Conservation (phyloP, 2,797 vertebrate species). For the Coregonus sp. region DNA sequence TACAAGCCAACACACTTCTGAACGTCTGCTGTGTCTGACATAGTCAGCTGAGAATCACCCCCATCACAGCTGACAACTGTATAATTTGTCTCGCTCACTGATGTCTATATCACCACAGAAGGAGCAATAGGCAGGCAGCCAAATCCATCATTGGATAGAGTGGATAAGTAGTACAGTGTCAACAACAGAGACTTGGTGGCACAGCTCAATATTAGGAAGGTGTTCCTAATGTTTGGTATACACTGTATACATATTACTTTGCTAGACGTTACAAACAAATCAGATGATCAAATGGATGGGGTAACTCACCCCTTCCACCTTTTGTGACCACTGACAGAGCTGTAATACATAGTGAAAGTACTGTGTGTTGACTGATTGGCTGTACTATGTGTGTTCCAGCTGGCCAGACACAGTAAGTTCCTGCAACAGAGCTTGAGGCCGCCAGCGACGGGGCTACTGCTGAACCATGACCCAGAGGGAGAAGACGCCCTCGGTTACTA, state of each 20-base stretch:
- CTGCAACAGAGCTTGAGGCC: conserved; percentile 92
- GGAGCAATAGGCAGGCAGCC: neutral
- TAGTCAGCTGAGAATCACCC: conserved; percentile 15
- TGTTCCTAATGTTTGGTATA: no score
- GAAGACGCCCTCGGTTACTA: conserved; percentile 88
- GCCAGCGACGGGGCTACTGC: conserved; percentile 70
- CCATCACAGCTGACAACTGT: neutral
- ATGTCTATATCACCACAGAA: conserved; percentile 18
- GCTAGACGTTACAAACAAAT: no score
- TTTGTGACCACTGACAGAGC: neutral
- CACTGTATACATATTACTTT: no score
- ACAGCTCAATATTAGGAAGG: no score
- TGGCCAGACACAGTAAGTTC: conserved; percentile 91
- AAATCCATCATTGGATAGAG: neutral
- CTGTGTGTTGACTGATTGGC: conserved; percentile 21
- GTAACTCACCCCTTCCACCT: neutral
- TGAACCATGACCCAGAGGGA: conserved; percentile 80
- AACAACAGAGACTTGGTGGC: neutral
- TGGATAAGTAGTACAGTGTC: conserved; percentile 1
- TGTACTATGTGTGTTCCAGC: conserved; percentile 65
- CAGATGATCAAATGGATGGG: neutral
- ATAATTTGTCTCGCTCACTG: neutral
- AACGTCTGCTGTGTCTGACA: conserved; percentile 55
- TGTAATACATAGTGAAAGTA: conserved; percentile 16
- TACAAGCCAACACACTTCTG: conserved; percentile 62